These are phyloP conservation scores for Nemoura dubitans DNA, from an alignment of 2,888 invertebrate species.

Conservation along the genomic window DNA sequence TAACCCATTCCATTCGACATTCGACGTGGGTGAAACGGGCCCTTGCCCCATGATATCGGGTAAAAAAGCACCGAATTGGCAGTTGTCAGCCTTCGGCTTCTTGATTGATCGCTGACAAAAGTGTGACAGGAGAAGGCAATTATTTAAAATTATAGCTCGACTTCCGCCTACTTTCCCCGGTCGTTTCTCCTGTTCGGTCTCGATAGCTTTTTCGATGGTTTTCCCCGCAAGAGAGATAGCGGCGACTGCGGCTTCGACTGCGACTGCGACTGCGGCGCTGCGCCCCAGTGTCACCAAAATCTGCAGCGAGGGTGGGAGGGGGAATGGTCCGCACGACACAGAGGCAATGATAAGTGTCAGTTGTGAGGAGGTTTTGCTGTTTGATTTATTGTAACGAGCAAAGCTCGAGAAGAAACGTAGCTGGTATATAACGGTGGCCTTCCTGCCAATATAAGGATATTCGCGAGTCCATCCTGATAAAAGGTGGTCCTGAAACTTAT, in stretches of 20 bases:
- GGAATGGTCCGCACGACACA: conserved; percentile 34
- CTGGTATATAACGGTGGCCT: conserved; percentile 35
- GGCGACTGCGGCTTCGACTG: not conserved
- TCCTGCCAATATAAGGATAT: conserved; percentile 40
- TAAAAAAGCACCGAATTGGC: conserved; percentile 46
- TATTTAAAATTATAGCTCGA: conserved; percentile 49
- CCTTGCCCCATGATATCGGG: not conserved
- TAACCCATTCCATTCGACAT: conserved; percentile 27
- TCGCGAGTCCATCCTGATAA: conserved; percentile 40
- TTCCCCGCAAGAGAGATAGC: conserved; percentile 31
- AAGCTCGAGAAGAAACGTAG: conserved; percentile 16
- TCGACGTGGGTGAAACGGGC: not conserved
- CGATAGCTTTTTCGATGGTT: conserved; percentile 42
- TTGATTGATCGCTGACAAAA: conserved; percentile 50
- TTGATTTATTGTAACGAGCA: conserved; percentile 46
- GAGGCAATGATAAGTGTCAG: conserved; percentile 48
- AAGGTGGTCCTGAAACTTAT: conserved; percentile 33
- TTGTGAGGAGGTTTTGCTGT: conserved; percentile 47
- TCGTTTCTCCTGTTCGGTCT: conserved; percentile 39
- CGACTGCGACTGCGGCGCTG: not conserved
- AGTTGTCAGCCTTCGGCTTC: conserved; percentile 47
- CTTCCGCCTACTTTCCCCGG: conserved; percentile 44
- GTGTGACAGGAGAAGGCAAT: conserved; percentile 48
- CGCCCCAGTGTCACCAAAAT: not conserved
- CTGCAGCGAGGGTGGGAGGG: conserved; percentile 28